Evolutionary conservation across 2,797 vertebrate genomes (phyloP).

Genomic region (Xenops minutus): DNA sequence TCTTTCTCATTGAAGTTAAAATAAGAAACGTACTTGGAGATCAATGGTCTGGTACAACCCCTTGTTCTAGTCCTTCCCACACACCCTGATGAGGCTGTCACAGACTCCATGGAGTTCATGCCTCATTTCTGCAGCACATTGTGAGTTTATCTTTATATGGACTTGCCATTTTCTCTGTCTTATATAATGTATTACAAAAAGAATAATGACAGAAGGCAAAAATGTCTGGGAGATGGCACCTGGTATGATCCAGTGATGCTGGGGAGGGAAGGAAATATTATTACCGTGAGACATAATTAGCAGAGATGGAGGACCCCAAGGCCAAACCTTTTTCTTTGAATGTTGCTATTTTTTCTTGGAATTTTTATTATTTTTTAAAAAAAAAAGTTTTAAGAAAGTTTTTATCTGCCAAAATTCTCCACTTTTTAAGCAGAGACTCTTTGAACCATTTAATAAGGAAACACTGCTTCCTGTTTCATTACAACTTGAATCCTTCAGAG

Average conservation of each 20-base stretch:
- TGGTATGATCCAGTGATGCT: background rate
- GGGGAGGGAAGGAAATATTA: background rate
- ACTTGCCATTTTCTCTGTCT: constrained; percentile 1
- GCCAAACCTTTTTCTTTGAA: background rate
- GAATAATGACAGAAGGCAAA: background rate
- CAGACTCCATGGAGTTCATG: background rate
- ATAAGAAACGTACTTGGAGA: constrained; percentile 21
- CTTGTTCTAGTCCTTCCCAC: constrained; percentile 40
- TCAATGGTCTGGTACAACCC: constrained; percentile 42
- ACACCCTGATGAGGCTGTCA: constrained; percentile 27
- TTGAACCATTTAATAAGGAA: background rate
- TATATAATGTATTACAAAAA: constrained; percentile 12
- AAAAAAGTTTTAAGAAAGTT: background rate
- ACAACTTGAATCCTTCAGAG: background rate
- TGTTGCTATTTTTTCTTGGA: background rate
- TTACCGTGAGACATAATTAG: background rate
- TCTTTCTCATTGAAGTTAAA: background rate
- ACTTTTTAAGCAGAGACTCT: background rate
- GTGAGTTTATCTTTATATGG: background rate
- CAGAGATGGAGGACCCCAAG: background rate
- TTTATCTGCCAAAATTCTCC: background rate
- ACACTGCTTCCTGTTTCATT: background rate
- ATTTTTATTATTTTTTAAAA: background rate
- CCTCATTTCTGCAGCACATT: background rate
- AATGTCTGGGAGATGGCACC: background rate